Evolutionary conservation across 1,140 invertebrate species (phyloP), one percentile per base, ranked within the genome.

Genomic region (Tetramorium simillimum): DNA sequence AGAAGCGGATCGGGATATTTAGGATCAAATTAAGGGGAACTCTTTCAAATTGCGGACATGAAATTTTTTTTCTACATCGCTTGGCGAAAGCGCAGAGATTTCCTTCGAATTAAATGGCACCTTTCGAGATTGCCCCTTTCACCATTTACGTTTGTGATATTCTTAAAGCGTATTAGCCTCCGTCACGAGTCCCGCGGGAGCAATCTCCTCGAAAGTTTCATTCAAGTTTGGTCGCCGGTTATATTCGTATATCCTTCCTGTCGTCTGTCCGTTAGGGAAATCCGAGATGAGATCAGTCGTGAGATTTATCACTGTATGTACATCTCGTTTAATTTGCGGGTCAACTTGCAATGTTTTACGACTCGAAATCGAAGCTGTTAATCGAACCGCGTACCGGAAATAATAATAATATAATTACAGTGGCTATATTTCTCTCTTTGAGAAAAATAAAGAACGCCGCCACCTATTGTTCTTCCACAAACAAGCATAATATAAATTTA

Each of bases 71-170:
- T n/a, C 49, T 33, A 14, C 16, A 1, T 16, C 28, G 4, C 21
- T 81, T 12, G 16, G 14, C 24, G 40, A 72, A 73, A 73, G 58
- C 58, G n/a, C 53, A 9, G 72, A 60, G 43, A 62, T 75, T 40
- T 60, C 16, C 80, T n/a, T 62, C 24, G 69, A 84, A 84, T 84
- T 84, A 75, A 84, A 84, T 75, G 80, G 69, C 80, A 75, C 40
- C 56, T 62, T 60, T 73, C 53, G 80, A 84, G 80, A 84, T 75
- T 84, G 80, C 24, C 40, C 69, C 43, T 84, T 84, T 75, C 69
- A 49, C 69, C 40, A 84, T 84, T 84, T 75, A 53, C 69, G 80
- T 84, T 84, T 84, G 53, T 60, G 80, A 84, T 84, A 75, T 84
- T 62, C 69, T 84, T 84, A 84, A 84, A 84, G 69, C 72, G 80